Percentiles rank a stretch among this genome's conserved stretches.
These are phyloP conservation scores for Tipula unca DNA, from an alignment of 2,888 invertebrate species.

Conservation along the genomic window DNA sequence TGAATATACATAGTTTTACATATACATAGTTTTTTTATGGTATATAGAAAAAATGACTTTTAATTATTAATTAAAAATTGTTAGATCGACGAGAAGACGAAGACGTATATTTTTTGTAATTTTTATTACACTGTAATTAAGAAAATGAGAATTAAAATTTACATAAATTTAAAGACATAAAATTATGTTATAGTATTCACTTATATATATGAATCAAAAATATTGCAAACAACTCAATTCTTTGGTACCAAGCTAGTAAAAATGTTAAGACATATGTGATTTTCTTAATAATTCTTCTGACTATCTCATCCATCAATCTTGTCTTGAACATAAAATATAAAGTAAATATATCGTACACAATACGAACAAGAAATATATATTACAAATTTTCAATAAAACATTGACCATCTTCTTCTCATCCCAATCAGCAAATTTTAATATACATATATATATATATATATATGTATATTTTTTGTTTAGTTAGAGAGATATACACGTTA, in stretches of 20 bases:
- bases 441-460: no score
- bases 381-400: not conserved
- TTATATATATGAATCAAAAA: not conserved
- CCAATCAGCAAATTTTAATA: not conserved
- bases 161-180: not conserved
- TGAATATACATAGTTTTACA: not conserved
- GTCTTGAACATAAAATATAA: not conserved
- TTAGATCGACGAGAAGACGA: not conserved
- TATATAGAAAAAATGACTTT: not conserved
- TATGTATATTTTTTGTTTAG: not conserved
- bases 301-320: not conserved
- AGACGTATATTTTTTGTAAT: not conserved
- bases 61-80: not conserved
- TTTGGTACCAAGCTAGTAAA: not conserved
- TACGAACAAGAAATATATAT: not conserved
- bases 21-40: no score
- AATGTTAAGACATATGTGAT: not conserved
- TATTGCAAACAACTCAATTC: not conserved
- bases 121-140: not conserved
- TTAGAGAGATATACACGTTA: not conserved
- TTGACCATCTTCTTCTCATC: not conserved
- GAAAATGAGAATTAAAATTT: not conserved
- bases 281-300: not conserved
- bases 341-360: not conserved
- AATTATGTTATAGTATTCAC: not conserved